Base-by-base conservation (phyloP, 2,888 invertebrate genomes). In the Caenorhabditis japonica region DNA sequence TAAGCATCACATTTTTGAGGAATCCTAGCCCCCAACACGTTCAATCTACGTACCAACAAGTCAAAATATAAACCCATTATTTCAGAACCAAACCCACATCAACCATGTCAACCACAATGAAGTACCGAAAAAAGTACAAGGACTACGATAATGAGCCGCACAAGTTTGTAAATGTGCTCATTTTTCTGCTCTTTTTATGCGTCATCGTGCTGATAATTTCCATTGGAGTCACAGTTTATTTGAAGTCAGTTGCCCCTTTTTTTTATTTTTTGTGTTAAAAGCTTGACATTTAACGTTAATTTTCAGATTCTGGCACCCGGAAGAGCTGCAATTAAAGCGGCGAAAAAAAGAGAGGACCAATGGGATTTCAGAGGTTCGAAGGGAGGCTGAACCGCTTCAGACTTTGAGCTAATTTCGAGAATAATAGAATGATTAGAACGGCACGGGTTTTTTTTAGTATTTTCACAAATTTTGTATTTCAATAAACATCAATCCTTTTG, bases 151-250 rank as follows among this genome's bases (percentile, higher is more conserved):
- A 74, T 34, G 66, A 61, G 19, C 68, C 73, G 2, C 73, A 74
- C 21, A 74, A 74, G 39, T 69, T 79, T 19, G 71, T 79, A 30
- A 79, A 76, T 30, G 73, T 73, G 13, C 70, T 79, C 55, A 75
- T 79, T 8, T 76, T 79, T 62, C 52, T 76, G 13, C 64, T 79
- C 12, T 76, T 79, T 47, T 33, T 76, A 8, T 74, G 74, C 25
- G 73, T 79, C 4, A 70, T 79, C 36, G 58, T 75, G 19, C 64
- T 79, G 12, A 69, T 76, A 8, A 68, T 76, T 12, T 71, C 79
- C 1, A 74, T 79, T 15, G 79, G 72, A 34, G 66, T 76, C 47
- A 79, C 75, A 2, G 64, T 79, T 10, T 79, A 78, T 39, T 62
- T 73, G 38, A 71, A 75, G 77, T 75, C 12, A 12, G 39, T 55